Base-by-base conservation (phyloP, 2,113 vertebrate species). In the Labrus mixtus region DNA sequence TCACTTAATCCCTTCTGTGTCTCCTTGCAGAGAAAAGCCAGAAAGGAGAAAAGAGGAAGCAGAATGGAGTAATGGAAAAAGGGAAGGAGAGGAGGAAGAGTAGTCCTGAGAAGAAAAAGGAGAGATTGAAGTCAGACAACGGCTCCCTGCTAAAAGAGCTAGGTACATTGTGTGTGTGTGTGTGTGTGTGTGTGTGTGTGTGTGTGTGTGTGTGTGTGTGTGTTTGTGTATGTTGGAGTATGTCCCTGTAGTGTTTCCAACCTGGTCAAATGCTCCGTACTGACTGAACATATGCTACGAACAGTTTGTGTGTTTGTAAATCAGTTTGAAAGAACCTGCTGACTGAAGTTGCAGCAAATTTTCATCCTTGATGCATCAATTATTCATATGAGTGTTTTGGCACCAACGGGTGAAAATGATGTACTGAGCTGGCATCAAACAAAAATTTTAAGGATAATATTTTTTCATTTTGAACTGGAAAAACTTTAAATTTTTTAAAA, bases 41-140 rank as follows among this genome's bases (percentile, higher is more conserved):
- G 86, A 96, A 94, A 86, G 96, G 93, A 85, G 96, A 95, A 79
- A 97, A 95, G 93, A 95, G 94, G 90, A 96, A 95, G 91, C 96
- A 95, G 93, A 96, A 89, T 82, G 95, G 96, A 87, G 93, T 92
- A 0, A 97, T 96, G 92, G 96, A 95, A 85, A 96, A 93, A 93
- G 94, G 95, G 81, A 96, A 93, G 61, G 96, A 97, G 89, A 94
- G 94, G 74, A 93, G 95, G 85, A 97, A 95, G 90, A 95, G 74
- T 92, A 97, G 96, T 78, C 95, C 95, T 0, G 96, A 98, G 92
- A 97, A 96, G 94, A 97, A 96, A 93, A 98, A 96, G 89, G 97
- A 98, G 88, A 95, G 95, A 89, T 93, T 95, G 92, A 97, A 96
- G 94, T 91, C 96, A 62, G 94, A 96, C 77, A 95, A 94, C 8